phyloP scores from a whole-genome alignment of 2,888 invertebrate genomes.

The Eucera pruinosa region DNA sequence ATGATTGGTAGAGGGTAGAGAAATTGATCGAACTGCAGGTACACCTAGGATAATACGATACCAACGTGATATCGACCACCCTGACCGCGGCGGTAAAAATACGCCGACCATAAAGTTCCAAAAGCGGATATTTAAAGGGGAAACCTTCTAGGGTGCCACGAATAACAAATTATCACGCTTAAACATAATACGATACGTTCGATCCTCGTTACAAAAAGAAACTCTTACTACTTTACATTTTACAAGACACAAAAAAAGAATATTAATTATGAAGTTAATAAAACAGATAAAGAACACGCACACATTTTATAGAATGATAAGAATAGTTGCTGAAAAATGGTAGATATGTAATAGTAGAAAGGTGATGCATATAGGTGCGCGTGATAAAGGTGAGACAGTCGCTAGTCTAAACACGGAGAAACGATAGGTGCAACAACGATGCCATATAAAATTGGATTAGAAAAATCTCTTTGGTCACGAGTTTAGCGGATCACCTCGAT shows the following conservation, averaged over 20 bases:
- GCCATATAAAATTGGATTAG: conserved; percentile 35
- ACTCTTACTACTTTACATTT: neutral
- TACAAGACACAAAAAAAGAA: neutral
- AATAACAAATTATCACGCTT: neutral
- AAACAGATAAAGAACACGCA: too few relatives aligned
- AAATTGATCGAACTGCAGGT: conserved; percentile 83
- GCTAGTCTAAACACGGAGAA: neutral
- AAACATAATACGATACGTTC: neutral
- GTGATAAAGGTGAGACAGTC: neutral
- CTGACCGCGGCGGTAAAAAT: conserved; percentile 63
- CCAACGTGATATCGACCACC: conserved; percentile 63
- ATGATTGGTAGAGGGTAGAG: conserved; percentile 62
- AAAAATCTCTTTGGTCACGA: conserved; percentile 9
- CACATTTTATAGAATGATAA: too few relatives aligned
- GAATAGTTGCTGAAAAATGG: too few relatives aligned
- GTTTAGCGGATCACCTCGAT: conserved; percentile 40
- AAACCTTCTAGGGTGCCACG: neutral
- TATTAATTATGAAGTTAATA: too few relatives aligned
- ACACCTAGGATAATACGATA: conserved; percentile 72
- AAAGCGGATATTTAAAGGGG: neutral
- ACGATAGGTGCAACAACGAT: too few relatives aligned
- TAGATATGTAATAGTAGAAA: too few relatives aligned
- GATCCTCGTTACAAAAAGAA: too few relatives aligned
- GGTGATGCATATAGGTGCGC: neutral
- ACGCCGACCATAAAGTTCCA: conserved; percentile 37